A percentile compares a stretch with the other conserved stretches of the same genome.
Evolutionary conservation across 2,888 invertebrate genomes (phyloP).

Genomic region (Ectemnius continuus): DNA sequence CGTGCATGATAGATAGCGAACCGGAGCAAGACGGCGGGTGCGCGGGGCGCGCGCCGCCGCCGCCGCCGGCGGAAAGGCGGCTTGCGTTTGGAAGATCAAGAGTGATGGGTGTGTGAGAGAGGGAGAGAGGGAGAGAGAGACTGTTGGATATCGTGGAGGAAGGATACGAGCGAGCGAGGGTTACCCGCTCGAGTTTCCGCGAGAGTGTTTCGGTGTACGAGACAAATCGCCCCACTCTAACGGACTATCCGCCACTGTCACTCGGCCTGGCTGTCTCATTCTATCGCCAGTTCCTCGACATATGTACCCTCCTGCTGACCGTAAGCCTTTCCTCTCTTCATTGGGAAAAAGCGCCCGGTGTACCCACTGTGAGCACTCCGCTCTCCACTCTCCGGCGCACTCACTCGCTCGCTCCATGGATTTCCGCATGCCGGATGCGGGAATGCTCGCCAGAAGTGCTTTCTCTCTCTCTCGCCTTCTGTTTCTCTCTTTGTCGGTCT

Average conservation of each 20-base stretch:
- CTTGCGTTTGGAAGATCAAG: too few species aligned
- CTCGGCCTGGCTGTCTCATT: slow-evolving; percentile 8
- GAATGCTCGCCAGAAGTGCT: not conserved
- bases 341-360: slow-evolving; percentile 7
- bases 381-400: too few species aligned
- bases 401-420: slow-evolving; percentile 17
- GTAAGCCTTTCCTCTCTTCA: slow-evolving; percentile 26
- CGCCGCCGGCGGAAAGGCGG: slow-evolving; percentile 2
- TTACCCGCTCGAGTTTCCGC: slow-evolving; percentile 39
- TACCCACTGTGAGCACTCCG: too few species aligned
- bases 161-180: slow-evolving; percentile 14
- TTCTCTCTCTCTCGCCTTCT: not conserved
- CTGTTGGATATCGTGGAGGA: not conserved
- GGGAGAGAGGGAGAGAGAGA: not conserved
- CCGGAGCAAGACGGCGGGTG: slow-evolving; percentile 3
- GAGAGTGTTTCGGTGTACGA: slow-evolving; percentile 33
- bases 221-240: slow-evolving; percentile 50
- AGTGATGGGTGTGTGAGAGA: slow-evolving; percentile 4
- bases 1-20: slow-evolving; percentile 24
- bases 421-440: slow-evolving; percentile 33
- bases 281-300: slow-evolving; percentile 22
- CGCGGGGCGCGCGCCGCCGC: slow-evolving; percentile 17
- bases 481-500: too few species aligned
- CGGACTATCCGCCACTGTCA: slow-evolving; percentile 26
- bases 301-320: slow-evolving; percentile 5